Evolutionary conservation across 2,113 vertebrate species (phyloP), one percentile per base, ranked within the genome.

Genomic region (Philantomba maxwellii): DNA sequence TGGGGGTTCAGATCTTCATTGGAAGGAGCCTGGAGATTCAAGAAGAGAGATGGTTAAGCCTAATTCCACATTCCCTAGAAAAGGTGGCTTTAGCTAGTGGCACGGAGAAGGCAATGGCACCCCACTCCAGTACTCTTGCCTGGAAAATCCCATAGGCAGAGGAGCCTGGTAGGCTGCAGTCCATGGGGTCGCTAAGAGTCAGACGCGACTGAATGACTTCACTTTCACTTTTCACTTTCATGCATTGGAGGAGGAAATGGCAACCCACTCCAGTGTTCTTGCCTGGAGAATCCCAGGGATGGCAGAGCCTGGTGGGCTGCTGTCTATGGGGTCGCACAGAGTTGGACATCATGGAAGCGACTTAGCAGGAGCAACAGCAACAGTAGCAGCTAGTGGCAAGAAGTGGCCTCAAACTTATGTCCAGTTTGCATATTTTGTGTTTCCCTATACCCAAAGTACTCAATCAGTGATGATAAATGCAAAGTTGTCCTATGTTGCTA

Each of bases 391-490:
- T 80, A 87, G 23, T 26, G 39, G 39, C 30, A 88, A 58, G 7
- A 58, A 96, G 26, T 80, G 33, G 33, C 83, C 47, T 97, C 45
- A 91, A 43, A 92, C 88, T 90, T 89, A 87, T 60, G 36, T 96
- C 47, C 60, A 14, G n/a, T 93, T 94, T 89, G 28, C 49, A 47
- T 80, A 87, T 85, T 90, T 84, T 39, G 43, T 96, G 62, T 92
- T 92, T 96, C 81, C n/a, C 15, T 94, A 13, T 91, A 80, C 47
- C 55, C 17, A 75, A 36, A 83, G 6, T 16, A 96, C 36, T 66
- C 21, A 96, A 17, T 94, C 81, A 83, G 7, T 88, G 60, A 93
- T 60, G 15, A 51, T 91, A 82, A 94, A 95, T 87, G 66, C 64
- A n/a, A 94, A 60, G 23, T n/a, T 92, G 60, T 94, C 19, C 49